These are phyloP conservation scores for Piscicola geometra DNA, from an alignment of 2,888 invertebrate genomes.

Conservation along the genomic window DNA sequence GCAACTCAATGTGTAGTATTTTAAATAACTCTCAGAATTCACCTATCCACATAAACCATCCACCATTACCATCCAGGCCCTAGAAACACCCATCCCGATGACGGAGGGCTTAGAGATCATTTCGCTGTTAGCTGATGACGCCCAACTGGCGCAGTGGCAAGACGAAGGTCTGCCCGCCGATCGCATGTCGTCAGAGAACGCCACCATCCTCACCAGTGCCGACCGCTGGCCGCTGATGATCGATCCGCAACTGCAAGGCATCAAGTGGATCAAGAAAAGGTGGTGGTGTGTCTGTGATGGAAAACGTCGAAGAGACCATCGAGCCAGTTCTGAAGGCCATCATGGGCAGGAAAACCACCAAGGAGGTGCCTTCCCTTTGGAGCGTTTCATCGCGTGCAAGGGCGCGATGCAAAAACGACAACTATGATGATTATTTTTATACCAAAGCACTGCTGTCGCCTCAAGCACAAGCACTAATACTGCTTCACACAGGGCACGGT, in stretches of 20 bases:
- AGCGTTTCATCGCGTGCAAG: neutral
- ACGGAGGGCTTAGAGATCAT: conserved; percentile 83
- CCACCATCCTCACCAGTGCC: conserved; percentile 85
- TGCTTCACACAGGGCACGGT: conserved; percentile 67
- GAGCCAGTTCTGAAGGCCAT: conserved; percentile 89
- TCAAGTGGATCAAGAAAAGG: conserved; percentile 93
- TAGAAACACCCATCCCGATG: conserved; percentile 76
- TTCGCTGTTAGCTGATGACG: conserved; percentile 82
- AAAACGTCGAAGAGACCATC: conserved; percentile 90
- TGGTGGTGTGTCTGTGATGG: conserved; percentile 60
- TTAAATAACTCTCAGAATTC: neutral
- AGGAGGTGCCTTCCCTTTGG: conserved; percentile 64
- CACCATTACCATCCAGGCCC: conserved; percentile 59
- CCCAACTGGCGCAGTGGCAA: conserved; percentile 89
- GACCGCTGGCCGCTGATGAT: conserved; percentile 96
- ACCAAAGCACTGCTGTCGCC: neutral
- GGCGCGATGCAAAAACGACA: neutral
- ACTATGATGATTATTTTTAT: neutral
- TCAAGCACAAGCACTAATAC: neutral
- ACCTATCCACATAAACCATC: neutral
- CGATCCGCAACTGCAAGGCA: conserved; percentile 84
- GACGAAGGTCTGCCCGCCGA: conserved; percentile 92
- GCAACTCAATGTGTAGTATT: too few relatives aligned
- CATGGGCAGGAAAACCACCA: conserved; percentile 84
- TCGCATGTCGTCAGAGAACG: conserved; percentile 94